Evolutionary conservation across 37 sponge, comb jelly and placozoan species (phyloP), one percentile per base, ranked within the genome.

Genomic region (Dysidea cf. avara): DNA sequence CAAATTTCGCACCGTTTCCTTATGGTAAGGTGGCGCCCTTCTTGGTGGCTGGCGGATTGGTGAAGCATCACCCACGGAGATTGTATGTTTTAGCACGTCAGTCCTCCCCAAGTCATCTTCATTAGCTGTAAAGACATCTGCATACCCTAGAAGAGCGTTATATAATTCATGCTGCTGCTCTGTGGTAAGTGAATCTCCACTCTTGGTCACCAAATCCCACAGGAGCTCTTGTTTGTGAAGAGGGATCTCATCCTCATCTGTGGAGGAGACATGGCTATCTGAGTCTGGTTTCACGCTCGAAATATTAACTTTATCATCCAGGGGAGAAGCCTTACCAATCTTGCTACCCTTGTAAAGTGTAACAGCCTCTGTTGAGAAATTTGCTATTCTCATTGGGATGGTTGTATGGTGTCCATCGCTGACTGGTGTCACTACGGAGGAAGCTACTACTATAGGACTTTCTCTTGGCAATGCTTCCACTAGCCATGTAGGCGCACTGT

Each of bases 11-110:
- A 77, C 78, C 28, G n/a, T n/a, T n/a, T n/a, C n/a, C n/a, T n/a
- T n/a, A n/a, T n/a, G n/a, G n/a, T n/a, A n/a, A n/a, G n/a, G n/a
- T n/a, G n/a, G n/a, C n/a, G n/a, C n/a, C n/a, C n/a, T n/a, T n/a
- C n/a, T n/a, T n/a, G n/a, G n/a, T 61, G 72, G 12, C 35, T 81
- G 81, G 7, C 56, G 9, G 60, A 56, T 33, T 25, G 52, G 66
- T 28, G 72, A 7, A 11, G 1, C 18, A 32, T 14, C 36, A 53
- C 55, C 34, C 11, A 51, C 47, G 49, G 3, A 4, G 9, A 68
- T 68, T 4, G 22, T 7, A 26, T 68, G 69, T 43, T 40, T 7
- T 13, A n/a, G 11, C 25, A 68, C n/a, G n/a, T n/a, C n/a, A n/a
- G n/a, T n/a, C n/a, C n/a, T n/a, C n/a, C n/a, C n/a, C n/a, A n/a